Percentiles rank a stretch among this genome's conserved stretches.
phyloP scores from a whole-genome alignment of 2,113 vertebrate species.

The Isichthys henryi region DNA sequence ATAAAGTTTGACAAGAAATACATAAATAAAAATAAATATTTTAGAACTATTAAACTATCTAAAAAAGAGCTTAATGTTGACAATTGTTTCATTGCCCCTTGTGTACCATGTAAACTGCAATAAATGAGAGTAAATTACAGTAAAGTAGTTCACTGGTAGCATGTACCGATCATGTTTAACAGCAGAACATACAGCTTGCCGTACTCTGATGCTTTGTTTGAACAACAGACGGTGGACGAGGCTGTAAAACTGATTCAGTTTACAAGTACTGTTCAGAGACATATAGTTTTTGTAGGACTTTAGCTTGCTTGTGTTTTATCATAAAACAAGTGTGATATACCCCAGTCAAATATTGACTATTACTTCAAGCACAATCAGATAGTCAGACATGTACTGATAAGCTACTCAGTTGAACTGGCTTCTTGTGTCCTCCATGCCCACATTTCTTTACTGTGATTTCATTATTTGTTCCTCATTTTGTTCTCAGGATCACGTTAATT shows the following conservation, averaged over 20 bases:
- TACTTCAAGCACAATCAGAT: neutral
- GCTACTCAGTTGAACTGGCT: neutral
- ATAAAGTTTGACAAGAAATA: neutral
- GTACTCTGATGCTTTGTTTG: neutral
- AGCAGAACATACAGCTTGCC: neutral
- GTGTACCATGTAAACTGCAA: neutral
- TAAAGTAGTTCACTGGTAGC: neutral
- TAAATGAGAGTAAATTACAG: neutral
- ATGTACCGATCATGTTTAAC: neutral
- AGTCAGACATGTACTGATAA: neutral
- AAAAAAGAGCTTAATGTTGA: constrained; percentile 14
- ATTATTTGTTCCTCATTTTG: neutral
- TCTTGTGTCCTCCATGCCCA: neutral
- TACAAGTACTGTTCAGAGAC: neutral
- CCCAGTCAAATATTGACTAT: neutral
- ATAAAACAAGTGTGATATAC: constrained; percentile 12
- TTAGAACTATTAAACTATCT: neutral
- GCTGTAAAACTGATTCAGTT: neutral
- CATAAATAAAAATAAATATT: constrained; percentile 10
- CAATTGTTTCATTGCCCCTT: neutral
- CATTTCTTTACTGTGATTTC: neutral
- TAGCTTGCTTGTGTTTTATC: neutral
- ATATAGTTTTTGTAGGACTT: neutral
- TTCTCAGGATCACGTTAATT: neutral
- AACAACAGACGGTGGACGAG: neutral